Evolutionary conservation across 1,140 invertebrate species (phyloP).

Genomic region (Lamellibrachia luymesi): DNA sequence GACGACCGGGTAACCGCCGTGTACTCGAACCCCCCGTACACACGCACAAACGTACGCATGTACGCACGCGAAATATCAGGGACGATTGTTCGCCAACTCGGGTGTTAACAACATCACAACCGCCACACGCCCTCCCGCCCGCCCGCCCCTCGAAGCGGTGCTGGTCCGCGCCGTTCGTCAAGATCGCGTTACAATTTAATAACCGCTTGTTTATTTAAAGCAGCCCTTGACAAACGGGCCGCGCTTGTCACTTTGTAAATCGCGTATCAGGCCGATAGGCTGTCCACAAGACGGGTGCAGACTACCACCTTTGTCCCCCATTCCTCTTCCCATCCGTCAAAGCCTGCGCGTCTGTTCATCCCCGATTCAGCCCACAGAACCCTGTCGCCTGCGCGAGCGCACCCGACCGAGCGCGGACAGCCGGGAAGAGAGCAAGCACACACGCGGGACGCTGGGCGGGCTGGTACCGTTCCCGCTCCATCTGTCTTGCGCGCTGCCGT

Average conservation of each 20-base stretch:
- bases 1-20: neutral
- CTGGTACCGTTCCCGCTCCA: neutral
- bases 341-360: neutral
- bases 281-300: neutral
- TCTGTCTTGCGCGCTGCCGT: neutral
- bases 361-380: neutral
- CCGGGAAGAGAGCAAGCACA: neutral
- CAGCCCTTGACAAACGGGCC: neutral
- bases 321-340: neutral
- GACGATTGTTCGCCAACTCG: neutral
- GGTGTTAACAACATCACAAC: neutral
- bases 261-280: neutral
- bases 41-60: neutral
- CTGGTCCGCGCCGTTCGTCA: neutral
- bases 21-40: neutral
- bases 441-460: too few species aligned
- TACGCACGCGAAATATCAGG: neutral
- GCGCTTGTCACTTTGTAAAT: neutral
- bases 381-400: neutral
- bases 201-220: neutral
- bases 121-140: too few species aligned
- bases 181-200: neutral
- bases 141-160: neutral
- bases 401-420: neutral
- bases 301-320: neutral